phyloP scores from a whole-genome alignment of 2,113 vertebrate species.

The Eidolon helvum region DNA sequence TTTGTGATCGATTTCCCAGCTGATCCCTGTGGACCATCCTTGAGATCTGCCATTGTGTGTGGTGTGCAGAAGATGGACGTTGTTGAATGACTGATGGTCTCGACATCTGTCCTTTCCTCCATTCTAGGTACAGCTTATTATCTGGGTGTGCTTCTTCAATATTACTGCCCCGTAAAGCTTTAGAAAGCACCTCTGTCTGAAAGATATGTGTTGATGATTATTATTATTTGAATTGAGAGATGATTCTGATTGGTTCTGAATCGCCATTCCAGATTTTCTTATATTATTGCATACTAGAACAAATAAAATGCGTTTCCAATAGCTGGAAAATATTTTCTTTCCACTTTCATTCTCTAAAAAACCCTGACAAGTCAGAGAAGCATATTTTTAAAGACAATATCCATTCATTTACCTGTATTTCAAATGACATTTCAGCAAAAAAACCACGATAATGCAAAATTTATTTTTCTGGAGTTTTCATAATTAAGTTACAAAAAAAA shows the following conservation, averaged over 20 bases:
- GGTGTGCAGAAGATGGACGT: background rate
- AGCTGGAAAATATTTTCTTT: conserved; percentile 16
- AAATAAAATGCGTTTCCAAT: conserved; percentile 54
- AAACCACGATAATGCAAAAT: background rate
- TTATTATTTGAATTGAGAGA: background rate
- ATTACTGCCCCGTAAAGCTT: conserved; percentile 5
- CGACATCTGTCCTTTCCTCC: too few species aligned
- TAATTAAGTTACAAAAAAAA: background rate
- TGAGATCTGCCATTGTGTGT: background rate
- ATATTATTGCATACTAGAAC: conserved; percentile 6
- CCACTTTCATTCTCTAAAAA: background rate
- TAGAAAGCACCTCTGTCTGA: conserved; percentile 43
- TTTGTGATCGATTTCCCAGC: background rate
- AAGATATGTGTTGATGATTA: background rate
- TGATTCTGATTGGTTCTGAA: background rate
- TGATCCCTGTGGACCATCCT: background rate
- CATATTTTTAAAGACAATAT: background rate
- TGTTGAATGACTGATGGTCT: background rate
- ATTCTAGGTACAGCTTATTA: background rate
- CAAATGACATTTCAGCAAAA: background rate
- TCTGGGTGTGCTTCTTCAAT: conserved; percentile 51
- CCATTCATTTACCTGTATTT: conserved; percentile 17
- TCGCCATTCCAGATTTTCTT: conserved; percentile 45
- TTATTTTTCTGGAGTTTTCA: background rate
- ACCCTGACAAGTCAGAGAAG: conserved; percentile 16